A percentile compares a stretch with the other conserved stretches of the same genome.
These are phyloP conservation scores for Dryoscopus gambensis DNA, from an alignment of 2,113 vertebrate genomes.

Conservation along the genomic window DNA sequence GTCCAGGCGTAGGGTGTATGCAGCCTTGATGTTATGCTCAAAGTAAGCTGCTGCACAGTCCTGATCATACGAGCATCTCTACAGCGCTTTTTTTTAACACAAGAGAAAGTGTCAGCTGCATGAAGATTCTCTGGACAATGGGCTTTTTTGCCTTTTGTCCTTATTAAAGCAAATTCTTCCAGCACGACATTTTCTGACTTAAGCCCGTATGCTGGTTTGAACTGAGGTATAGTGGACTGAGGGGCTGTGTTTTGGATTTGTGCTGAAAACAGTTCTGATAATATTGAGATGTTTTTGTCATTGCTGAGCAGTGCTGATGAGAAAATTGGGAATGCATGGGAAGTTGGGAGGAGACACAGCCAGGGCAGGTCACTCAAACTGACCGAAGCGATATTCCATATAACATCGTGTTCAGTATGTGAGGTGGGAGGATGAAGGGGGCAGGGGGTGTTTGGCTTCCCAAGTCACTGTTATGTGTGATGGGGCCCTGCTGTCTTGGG, in stretches of 20 bases:
- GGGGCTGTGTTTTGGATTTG: not conserved
- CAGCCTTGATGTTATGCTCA: not conserved
- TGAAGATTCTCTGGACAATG: not conserved
- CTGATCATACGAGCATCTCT: not conserved
- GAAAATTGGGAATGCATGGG: not conserved
- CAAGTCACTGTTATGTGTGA: not conserved
- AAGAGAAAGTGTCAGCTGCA: not conserved
- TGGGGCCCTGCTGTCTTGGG: not conserved
- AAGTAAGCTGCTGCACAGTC: not conserved
- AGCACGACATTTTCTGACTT: not conserved
- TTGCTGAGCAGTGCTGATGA: not conserved
- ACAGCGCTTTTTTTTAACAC: not conserved
- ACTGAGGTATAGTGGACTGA: not conserved
- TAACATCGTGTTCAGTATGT: not conserved
- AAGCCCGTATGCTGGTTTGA: not conserved
- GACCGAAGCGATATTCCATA: rapidly evolving
- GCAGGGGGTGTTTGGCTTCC: not conserved
- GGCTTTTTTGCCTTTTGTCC: not conserved
- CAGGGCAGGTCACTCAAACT: not conserved
- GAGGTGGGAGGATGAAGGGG: not conserved
- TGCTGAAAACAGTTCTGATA: not conserved
- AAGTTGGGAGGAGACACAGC: not conserved
- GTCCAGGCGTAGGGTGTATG: not conserved
- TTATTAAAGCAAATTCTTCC: not conserved
- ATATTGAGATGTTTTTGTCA: not conserved